A percentile compares a stretch with the other conserved stretches of the same genome.
Conservation (phyloP, 2,888 invertebrate species). For the Apodemia hepburni region DNA sequence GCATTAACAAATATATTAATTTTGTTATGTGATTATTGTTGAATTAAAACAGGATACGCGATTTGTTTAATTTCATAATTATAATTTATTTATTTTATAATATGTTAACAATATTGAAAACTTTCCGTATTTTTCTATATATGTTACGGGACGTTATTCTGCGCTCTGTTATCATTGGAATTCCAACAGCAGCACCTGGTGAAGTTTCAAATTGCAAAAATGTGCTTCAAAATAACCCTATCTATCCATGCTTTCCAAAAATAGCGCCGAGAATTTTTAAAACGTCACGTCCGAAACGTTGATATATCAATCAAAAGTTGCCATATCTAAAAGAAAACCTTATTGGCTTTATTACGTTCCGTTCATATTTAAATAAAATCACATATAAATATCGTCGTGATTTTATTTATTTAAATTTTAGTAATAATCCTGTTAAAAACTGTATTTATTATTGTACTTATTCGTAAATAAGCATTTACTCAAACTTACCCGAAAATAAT, state of each 20-base stretch:
- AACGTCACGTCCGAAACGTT: constrained; percentile 57
- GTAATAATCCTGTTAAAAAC: neutral
- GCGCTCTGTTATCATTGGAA: constrained; percentile 20
- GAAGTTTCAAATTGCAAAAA: constrained; percentile 76
- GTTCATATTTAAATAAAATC: constrained; percentile 8
- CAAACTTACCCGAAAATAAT: neutral
- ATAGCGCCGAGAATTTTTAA: constrained; percentile 61
- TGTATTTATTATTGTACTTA: neutral
- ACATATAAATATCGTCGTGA: neutral
- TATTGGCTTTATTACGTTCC: constrained; percentile 1
- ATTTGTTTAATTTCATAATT: neutral
- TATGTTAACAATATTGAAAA: neutral
- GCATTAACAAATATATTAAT: too few relatives aligned
- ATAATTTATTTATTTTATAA: neutral
- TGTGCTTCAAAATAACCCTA: constrained; percentile 70
- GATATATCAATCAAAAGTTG: constrained; percentile 39
- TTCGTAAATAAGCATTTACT: neutral
- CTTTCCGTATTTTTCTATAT: neutral
- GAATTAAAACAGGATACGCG: too few relatives aligned
- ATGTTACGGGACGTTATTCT: neutral
- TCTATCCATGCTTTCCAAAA: constrained; percentile 65
- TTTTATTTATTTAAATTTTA: constrained; percentile 3
- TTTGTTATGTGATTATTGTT: too few relatives aligned
- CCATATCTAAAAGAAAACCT: constrained; percentile 34
- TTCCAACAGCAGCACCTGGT: constrained; percentile 41